Percentiles rank a stretch among this genome's conserved stretches.
phyloP scores from a whole-genome alignment of 2,113 vertebrate genomes.

The Isichthys henryi region DNA sequence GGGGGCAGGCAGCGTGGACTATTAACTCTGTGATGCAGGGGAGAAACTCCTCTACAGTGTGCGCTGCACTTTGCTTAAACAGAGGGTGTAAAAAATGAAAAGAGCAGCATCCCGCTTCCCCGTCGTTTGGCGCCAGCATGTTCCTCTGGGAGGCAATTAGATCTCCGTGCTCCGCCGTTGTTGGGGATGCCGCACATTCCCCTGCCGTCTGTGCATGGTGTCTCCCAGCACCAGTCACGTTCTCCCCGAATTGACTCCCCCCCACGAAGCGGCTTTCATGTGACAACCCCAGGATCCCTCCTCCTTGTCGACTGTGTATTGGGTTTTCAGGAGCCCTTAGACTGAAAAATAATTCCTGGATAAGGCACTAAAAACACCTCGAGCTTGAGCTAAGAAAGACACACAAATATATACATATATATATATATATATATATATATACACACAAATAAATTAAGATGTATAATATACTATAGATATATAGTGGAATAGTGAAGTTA shows the following conservation, averaged over 20 bases:
- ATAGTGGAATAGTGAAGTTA: no score
- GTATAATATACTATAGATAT: no score
- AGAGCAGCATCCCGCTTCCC: neutral
- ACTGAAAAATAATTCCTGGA: neutral
- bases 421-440: no score
- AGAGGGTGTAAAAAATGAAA: neutral
- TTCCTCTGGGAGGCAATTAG: slow-evolving; percentile 3
- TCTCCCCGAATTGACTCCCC: neutral
- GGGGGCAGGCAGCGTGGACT: neutral
- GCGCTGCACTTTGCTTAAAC: neutral
- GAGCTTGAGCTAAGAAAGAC: neutral
- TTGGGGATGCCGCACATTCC: neutral
- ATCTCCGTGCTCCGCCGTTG: neutral
- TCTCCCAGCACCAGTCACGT: neutral
- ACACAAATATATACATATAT: no score
- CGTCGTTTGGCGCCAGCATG: neutral
- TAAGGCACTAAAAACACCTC: neutral
- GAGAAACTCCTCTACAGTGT: neutral
- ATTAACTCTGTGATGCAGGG: neutral
- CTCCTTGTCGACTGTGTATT: neutral
- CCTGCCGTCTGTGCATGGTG: neutral
- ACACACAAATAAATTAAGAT: no score
- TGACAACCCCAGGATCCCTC: neutral
- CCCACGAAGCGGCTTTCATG: neutral
- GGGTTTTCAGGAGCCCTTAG: neutral